Conservation (phyloP, 2,888 invertebrate species). For the Odontomyia ornata region DNA sequence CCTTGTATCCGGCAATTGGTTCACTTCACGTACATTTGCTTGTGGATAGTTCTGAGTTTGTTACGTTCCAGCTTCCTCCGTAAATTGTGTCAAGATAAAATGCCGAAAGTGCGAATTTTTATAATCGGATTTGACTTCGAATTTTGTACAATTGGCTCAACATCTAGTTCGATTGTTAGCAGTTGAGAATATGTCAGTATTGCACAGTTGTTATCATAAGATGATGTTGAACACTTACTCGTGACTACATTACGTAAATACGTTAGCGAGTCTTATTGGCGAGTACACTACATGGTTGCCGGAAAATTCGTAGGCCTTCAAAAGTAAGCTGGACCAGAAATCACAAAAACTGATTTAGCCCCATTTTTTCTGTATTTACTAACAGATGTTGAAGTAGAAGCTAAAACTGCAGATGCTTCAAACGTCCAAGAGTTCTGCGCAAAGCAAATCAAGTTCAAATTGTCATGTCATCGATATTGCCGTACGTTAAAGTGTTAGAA, state of each 20-base stretch:
- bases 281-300: constrained; percentile 90
- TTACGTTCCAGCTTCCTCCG: constrained; percentile 83
- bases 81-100: constrained; percentile 96
- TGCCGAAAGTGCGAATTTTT: constrained; percentile 99
- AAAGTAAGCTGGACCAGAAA: constrained; percentile 95
- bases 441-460: constrained; percentile 87
- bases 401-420: constrained; percentile 95
- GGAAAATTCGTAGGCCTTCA: constrained; percentile 90
- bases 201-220: constrained; percentile 82
- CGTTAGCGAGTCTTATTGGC: constrained; percentile 86
- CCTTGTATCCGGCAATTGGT: constrained; percentile 92
- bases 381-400: constrained; percentile 98
- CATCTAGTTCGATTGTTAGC: constrained; percentile 97
- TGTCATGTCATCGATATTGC: constrained; percentile 95
- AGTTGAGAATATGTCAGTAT: constrained; percentile 96
- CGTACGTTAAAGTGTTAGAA: constrained; percentile 96
- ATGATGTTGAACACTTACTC: constrained; percentile 87
- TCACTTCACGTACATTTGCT: constrained; percentile 91
- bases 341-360: constrained; percentile 93
- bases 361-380: constrained; percentile 90
- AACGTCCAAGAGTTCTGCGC: constrained; percentile 97
- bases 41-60: constrained; percentile 91
- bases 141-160: constrained; percentile 94
- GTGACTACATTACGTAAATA: constrained; percentile 95
- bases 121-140: constrained; percentile 95